A percentile compares a stretch with the other conserved stretches of the same genome.
These are phyloP conservation scores for Archips crataeganus DNA, from an alignment of 2,888 invertebrate species.

Conservation along the genomic window DNA sequence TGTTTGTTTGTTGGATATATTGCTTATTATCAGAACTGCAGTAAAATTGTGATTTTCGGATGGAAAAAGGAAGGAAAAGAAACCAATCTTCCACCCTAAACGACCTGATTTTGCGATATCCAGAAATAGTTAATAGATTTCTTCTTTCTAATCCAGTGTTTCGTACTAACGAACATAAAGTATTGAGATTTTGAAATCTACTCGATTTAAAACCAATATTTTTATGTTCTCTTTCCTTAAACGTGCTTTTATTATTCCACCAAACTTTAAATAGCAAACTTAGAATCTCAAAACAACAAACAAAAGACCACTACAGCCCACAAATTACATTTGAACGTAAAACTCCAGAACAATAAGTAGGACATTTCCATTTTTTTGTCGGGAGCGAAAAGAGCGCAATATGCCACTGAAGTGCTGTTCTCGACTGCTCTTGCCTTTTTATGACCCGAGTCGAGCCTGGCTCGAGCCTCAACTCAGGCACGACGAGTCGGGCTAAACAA, in stretches of 20 bases:
- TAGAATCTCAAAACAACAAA: slow-evolving; percentile 21
- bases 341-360: slow-evolving; percentile 55
- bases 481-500: slow-evolving; percentile 66
- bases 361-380: slow-evolving; percentile 58
- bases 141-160: no score
- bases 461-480: slow-evolving; percentile 47
- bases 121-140: no score
- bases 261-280: slow-evolving; percentile 13
- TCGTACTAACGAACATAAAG: no score
- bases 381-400: slow-evolving; percentile 66
- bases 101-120: no score
- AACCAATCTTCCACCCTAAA: no score
- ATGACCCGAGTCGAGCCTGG: slow-evolving; percentile 53
- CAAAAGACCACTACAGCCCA: slow-evolving; percentile 33
- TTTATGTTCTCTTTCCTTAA: background rate
- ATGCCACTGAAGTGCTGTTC: slow-evolving; percentile 59
- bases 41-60: no score
- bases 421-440: slow-evolving; percentile 63
- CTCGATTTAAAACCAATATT: background rate
- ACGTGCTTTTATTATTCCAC: background rate
- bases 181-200: no score
- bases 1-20: no score
- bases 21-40: no score
- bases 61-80: no score
- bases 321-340: slow-evolving; percentile 59